These are phyloP conservation scores for Paelopatides confundens DNA, from an alignment of 53 echinoderm and acorn worm genomes.

Conservation along the genomic window DNA sequence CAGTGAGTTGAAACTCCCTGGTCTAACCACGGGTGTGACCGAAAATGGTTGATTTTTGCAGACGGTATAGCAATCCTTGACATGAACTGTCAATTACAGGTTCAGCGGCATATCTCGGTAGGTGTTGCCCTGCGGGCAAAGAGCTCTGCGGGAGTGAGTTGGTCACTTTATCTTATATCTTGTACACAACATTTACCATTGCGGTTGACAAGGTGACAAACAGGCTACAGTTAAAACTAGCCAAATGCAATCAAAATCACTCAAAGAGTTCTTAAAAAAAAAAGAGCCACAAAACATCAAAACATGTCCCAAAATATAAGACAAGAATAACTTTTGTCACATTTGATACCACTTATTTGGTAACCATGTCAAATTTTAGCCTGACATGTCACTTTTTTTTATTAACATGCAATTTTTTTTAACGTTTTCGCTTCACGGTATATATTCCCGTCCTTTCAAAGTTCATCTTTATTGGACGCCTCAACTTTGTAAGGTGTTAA, in stretches of 20 bases:
- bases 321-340: neutral
- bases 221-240: conserved; percentile 2
- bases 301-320: neutral
- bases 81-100: neutral
- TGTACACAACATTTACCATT: neutral
- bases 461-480: no score
- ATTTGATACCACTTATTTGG: neutral
- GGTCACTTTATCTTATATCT: neutral
- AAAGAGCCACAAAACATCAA: neutral
- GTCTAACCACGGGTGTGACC: neutral
- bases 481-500: no score
- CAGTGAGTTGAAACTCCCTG: no score
- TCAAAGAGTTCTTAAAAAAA: neutral
- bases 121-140: neutral
- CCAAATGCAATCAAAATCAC: neutral
- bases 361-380: neutral
- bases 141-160: neutral
- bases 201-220: neutral
- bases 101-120: neutral
- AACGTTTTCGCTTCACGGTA: no score
- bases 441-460: no score
- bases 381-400: no score
- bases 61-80: neutral
- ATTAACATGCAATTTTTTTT: no score
- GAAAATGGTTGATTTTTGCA: neutral